phyloP scores from a whole-genome alignment of 2,797 vertebrate species.

The Leontocebus nigricollis region DNA sequence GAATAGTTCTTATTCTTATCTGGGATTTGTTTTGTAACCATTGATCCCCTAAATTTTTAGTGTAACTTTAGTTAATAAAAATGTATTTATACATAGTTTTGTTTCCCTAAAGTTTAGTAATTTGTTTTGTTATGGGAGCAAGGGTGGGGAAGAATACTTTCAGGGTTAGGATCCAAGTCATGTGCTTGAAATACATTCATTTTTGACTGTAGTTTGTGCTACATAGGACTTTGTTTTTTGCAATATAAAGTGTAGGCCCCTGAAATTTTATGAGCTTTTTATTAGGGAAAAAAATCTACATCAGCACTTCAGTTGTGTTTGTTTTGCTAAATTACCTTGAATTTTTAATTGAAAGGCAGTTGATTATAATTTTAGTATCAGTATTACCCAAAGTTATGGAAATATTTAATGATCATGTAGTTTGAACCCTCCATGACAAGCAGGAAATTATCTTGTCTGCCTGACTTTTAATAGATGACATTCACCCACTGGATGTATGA shows the following conservation, averaged over 20 bases:
- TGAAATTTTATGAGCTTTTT: constrained; percentile 60
- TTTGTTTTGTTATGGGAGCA: neutral
- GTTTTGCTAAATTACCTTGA: constrained; percentile 76
- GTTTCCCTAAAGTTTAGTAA: constrained; percentile 37
- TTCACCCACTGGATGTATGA: constrained; percentile 56
- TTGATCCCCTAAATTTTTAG: neutral
- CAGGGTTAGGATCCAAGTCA: neutral
- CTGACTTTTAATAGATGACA: constrained; percentile 66
- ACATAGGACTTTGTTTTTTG: constrained; percentile 54
- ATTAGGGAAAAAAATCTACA: constrained; percentile 43
- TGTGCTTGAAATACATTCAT: constrained; percentile 28
- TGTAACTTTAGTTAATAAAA: neutral
- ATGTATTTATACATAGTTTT: neutral
- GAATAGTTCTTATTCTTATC: neutral
- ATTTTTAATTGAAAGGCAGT: constrained; percentile 82
- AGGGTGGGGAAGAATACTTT: neutral
- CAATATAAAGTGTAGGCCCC: constrained; percentile 15
- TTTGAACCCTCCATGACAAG: constrained; percentile 68
- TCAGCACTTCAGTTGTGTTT: constrained; percentile 65
- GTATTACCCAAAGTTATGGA: constrained; percentile 69
- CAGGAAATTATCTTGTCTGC: constrained; percentile 78
- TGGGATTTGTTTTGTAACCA: neutral
- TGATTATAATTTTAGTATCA: constrained; percentile 81
- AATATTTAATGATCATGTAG: constrained; percentile 72
- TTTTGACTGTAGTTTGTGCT: constrained; percentile 35